Percentiles rank a stretch among this genome's conserved stretches.
Conservation (phyloP, 2,888 invertebrate genomes). For the Zootermopsis nevadensis region DNA sequence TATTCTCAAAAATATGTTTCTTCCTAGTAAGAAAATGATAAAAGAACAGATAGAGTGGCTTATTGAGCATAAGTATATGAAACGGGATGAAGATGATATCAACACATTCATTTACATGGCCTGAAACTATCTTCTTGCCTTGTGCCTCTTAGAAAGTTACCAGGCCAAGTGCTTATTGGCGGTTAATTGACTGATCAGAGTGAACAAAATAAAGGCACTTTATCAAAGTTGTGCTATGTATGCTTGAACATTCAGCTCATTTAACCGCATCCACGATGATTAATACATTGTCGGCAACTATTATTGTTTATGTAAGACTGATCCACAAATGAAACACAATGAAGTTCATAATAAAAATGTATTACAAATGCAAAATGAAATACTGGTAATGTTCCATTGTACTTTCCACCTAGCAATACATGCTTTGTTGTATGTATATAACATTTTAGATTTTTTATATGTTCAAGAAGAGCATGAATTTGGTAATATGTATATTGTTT, state of each 20-base stretch:
- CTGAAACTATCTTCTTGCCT: slow-evolving; percentile 63
- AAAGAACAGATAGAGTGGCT: slow-evolving; percentile 99
- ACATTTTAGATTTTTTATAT: no score
- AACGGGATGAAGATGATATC: slow-evolving; percentile 95
- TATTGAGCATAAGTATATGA: slow-evolving; percentile 98
- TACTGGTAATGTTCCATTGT: no score
- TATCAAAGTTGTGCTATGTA: not conserved
- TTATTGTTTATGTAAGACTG: not conserved
- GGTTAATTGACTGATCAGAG: not conserved
- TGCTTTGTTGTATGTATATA: no score
- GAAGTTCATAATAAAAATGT: no score
- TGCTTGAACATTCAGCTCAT: not conserved
- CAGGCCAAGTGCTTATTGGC: not conserved
- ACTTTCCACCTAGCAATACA: no score
- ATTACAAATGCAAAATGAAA: no score
- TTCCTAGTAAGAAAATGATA: slow-evolving; percentile 99
- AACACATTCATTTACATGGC: slow-evolving; percentile 99
- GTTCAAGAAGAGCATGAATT: no score
- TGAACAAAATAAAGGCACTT: not conserved
- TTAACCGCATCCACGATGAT: not conserved
- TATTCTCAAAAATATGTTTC: slow-evolving; percentile 98
- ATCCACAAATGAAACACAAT: not conserved
- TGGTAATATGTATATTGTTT: no score
- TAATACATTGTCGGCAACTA: not conserved
- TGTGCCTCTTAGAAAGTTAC: not conserved